Evolutionary conservation across 1,140 invertebrate species (phyloP).

Genomic region (Drepana arcuata): DNA sequence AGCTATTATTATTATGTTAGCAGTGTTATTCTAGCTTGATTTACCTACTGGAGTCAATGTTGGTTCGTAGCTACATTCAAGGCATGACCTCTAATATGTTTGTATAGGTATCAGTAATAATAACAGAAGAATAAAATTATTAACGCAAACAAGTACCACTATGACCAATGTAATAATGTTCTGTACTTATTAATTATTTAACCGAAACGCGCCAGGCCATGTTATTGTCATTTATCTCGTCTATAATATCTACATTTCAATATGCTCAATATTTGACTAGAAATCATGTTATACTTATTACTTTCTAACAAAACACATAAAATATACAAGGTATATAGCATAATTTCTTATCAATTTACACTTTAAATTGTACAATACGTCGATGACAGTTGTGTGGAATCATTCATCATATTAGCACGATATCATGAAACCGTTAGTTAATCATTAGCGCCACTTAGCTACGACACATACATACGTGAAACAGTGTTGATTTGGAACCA

Average conservation of each 20-base stretch:
- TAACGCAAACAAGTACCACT: constrained; percentile 25
- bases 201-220: constrained; percentile 43
- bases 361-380: constrained; percentile 59
- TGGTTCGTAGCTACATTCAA: no score
- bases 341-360: constrained; percentile 59
- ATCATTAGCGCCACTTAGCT: constrained; percentile 10
- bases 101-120: constrained; percentile 15
- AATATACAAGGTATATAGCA: constrained; percentile 59
- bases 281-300: constrained; percentile 65
- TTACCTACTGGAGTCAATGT: no score
- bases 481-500: constrained; percentile 38
- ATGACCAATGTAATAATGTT: constrained; percentile 44
- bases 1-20: no score
- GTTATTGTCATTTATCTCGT: constrained; percentile 65
- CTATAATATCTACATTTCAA: constrained; percentile 64
- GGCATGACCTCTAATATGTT: no score
- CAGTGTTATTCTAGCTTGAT: no score
- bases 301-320: constrained; percentile 65
- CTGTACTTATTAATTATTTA: constrained; percentile 52
- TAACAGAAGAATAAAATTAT: constrained; percentile 32
- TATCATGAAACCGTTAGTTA: constrained; percentile 26
- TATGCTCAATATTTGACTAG: constrained; percentile 71
- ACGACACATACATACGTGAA: constrained; percentile 20
- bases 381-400: constrained; percentile 45
- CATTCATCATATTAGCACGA: constrained; percentile 22